phyloP scores from a whole-genome alignment of 2,113 vertebrate species.

The Nymphicus hollandicus region DNA sequence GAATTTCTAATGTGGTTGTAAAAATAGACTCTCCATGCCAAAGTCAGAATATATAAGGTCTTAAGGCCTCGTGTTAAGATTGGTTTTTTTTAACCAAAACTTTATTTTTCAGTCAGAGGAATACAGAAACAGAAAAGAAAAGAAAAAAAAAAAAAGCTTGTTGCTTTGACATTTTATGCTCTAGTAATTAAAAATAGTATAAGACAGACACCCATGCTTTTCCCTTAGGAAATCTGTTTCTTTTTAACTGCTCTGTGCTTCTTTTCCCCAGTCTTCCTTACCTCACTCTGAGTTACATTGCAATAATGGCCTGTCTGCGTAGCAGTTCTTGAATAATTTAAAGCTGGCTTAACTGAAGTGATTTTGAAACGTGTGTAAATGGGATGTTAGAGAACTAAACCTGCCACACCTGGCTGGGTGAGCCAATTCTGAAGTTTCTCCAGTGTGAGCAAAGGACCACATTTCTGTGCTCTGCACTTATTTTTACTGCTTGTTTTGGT shows the following conservation, averaged over 20 bases:
- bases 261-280: background rate
- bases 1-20: conserved; percentile 49
- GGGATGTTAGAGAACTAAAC: background rate
- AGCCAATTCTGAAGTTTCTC: background rate
- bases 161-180: background rate
- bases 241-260: background rate
- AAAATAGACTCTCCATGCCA: conserved; percentile 60
- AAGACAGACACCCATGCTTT: background rate
- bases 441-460: background rate
- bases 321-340: background rate
- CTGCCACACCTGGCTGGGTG: background rate
- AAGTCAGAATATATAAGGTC: conserved; percentile 57
- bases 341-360: background rate
- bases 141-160: background rate
- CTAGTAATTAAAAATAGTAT: background rate
- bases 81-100: background rate
- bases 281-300: background rate
- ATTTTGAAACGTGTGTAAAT: background rate
- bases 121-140: background rate
- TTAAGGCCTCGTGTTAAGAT: conserved; percentile 53
- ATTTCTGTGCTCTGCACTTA: background rate
- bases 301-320: rapidly evolving
- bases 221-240: background rate
- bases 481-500: background rate
- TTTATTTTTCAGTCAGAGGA: background rate